phyloP scores from a whole-genome alignment of 2,113 vertebrate genomes.

The Misgurnus mizolepis region DNA sequence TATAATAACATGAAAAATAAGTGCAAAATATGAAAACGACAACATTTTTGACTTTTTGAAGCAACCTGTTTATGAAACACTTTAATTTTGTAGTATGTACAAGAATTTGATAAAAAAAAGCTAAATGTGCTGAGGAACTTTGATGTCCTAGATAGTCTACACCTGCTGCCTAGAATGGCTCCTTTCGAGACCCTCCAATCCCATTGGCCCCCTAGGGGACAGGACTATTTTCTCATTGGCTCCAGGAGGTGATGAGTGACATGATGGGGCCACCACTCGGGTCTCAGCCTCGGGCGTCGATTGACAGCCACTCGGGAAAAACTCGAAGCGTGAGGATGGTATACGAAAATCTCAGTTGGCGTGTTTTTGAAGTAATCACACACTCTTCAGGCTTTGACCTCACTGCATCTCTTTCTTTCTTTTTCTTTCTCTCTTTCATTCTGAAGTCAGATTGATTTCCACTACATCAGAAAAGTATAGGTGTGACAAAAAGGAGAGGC shows the following conservation, averaged over 20 bases:
- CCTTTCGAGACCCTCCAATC: background rate
- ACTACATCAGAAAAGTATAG: constrained; percentile 10
- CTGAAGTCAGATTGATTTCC: constrained; percentile 30
- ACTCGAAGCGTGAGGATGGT: constrained; percentile 27
- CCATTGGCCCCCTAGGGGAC: constrained; percentile 13
- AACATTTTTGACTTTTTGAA: too few species aligned
- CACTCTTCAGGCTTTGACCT: constrained; percentile 49
- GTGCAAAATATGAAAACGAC: too few species aligned
- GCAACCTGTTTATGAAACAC: too few species aligned
- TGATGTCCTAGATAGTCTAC: constrained; percentile 33
- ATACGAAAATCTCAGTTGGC: constrained; percentile 16
- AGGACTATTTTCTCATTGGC: constrained; percentile 21
- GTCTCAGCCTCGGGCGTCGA: constrained; percentile 32
- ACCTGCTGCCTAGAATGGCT: constrained; percentile 36
- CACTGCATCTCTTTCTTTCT: constrained; percentile 6
- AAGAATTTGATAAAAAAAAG: too few species aligned
- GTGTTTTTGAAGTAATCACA: constrained; percentile 67
- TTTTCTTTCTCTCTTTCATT: background rate
- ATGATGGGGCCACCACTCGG: constrained; percentile 27
- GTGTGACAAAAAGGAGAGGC: background rate
- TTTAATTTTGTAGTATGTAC: too few species aligned
- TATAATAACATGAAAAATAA: background rate
- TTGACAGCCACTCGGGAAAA: constrained; percentile 37
- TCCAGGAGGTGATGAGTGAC: constrained; percentile 30
- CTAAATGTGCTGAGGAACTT: constrained; percentile 7